phyloP scores from a whole-genome alignment of 2,113 vertebrate species.

The Prolemur simus region DNA sequence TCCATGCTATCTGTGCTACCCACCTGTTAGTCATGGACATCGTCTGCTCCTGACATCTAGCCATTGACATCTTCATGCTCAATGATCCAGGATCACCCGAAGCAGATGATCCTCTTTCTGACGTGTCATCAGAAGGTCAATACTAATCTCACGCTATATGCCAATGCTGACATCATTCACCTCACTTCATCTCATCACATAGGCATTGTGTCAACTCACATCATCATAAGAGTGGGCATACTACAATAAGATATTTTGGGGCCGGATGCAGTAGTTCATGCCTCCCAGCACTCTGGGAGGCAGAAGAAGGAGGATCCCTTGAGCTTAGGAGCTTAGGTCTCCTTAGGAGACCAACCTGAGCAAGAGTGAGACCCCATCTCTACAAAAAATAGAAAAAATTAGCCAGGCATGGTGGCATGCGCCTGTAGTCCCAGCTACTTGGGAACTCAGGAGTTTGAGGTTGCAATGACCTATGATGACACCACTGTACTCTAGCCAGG shows the following conservation, averaged over 20 bases:
- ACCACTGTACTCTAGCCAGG: not conserved
- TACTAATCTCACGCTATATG: not conserved
- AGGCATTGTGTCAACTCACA: not conserved
- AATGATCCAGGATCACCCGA: not conserved
- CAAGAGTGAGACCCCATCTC: not conserved
- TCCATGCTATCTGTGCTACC: not conserved
- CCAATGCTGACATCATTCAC: not conserved
- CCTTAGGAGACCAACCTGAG: not conserved
- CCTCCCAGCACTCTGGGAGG: not conserved
- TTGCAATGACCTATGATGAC: not conserved
- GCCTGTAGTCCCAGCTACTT: not conserved
- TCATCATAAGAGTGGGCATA: not conserved
- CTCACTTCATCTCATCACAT: not conserved
- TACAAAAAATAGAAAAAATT: not conserved
- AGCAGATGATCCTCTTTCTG: not conserved
- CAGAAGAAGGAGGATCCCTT: not conserved
- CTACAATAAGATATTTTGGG: not conserved
- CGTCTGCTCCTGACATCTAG: not conserved
- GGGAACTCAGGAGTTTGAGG: not conserved
- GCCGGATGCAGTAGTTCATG: not conserved
- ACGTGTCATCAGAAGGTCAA: not conserved
- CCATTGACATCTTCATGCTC: not conserved
- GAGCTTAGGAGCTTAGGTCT: not conserved
- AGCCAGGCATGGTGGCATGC: not conserved
- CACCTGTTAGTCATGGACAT: not conserved